Evolutionary conservation across 2,113 vertebrate genomes (phyloP).

Genomic region (Leptodactylus fuscus): DNA sequence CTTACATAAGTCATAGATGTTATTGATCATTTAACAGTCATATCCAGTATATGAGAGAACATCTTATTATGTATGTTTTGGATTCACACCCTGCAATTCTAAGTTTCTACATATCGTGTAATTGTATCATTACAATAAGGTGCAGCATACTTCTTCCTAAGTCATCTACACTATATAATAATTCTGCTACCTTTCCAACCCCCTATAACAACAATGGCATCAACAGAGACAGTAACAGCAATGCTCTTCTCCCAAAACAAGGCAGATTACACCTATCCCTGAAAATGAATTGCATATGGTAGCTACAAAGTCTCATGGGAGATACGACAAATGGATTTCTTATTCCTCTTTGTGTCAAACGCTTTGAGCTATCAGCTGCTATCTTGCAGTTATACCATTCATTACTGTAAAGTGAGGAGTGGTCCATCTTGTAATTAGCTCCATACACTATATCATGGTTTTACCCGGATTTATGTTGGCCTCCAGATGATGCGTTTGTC

Average conservation of each 20-base stretch:
- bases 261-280: background rate
- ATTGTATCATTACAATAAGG: background rate
- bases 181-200: background rate
- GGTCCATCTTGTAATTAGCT: slow-evolving; percentile 3
- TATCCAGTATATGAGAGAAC: background rate
- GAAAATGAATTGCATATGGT: background rate
- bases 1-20: background rate
- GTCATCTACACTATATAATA: background rate
- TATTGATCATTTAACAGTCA: background rate
- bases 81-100: background rate
- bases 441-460: slow-evolving; percentile 19
- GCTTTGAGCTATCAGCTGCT: slow-evolving; percentile 12
- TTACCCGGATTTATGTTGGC: slow-evolving; percentile 25
- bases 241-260: background rate
- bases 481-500: background rate
- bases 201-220: background rate
- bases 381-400: background rate
- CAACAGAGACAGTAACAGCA: background rate
- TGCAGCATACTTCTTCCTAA: background rate
- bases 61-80: background rate
- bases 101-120: too few species aligned
- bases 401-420: background rate
- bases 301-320: background rate
- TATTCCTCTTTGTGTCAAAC: background rate
- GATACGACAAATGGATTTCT: background rate